Percentiles rank a stretch among this genome's conserved stretches.
Conservation (phyloP, 2,113 vertebrate genomes). For the Motacilla alba region DNA sequence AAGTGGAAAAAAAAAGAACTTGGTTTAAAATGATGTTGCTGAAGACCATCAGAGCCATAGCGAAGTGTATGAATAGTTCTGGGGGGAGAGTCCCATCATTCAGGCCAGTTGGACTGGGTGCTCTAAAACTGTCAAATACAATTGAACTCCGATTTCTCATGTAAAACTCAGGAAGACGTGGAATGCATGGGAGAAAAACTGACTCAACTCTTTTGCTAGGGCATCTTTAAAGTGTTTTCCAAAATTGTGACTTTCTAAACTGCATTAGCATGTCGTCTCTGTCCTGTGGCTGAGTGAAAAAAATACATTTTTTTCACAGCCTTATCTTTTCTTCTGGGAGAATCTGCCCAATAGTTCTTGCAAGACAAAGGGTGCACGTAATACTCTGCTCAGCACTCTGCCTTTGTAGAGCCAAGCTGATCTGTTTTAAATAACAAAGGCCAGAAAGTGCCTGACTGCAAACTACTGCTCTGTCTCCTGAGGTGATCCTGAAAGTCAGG, state of each 20-base stretch:
- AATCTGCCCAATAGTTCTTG: not conserved
- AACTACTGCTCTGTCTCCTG: not conserved
- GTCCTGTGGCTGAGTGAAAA: not conserved
- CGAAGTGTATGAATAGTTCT: not conserved
- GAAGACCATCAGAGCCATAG: not conserved
- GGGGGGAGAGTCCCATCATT: not conserved
- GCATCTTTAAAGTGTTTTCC: not conserved
- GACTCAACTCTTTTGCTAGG: not conserved
- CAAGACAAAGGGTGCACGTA: not conserved
- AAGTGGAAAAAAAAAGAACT: not conserved
- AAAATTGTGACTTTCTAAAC: not conserved
- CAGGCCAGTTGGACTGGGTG: not conserved
- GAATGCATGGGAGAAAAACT: not conserved
- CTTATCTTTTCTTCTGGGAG: not conserved
- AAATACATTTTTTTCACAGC: not conserved
- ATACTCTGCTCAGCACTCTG: not conserved
- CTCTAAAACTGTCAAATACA: conserved; percentile 9
- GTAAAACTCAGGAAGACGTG: not conserved
- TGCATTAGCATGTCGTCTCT: not conserved
- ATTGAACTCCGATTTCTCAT: not conserved
- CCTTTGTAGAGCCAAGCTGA: not conserved
- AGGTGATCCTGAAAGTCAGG: not conserved
- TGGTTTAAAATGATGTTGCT: not conserved
- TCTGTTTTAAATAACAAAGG: not conserved
- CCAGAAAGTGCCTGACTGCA: not conserved